Base-by-base conservation (phyloP, 2,888 invertebrate genomes). In the Athalia rosae region DNA sequence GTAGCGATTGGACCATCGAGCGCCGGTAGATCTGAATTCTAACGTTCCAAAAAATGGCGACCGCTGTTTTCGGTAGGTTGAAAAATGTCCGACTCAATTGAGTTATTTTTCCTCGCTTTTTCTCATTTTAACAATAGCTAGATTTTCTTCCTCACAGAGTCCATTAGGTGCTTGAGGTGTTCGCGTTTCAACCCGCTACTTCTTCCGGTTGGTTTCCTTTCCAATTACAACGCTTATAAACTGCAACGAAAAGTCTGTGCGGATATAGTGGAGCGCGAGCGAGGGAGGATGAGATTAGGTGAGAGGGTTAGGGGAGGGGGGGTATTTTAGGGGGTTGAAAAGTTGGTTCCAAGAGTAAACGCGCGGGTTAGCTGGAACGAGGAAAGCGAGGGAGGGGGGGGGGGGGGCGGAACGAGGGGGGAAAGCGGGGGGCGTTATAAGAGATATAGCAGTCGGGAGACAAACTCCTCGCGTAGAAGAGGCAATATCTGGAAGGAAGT, bases 401-500 rank as follows among this genome's bases (percentile, higher is more conserved):
- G 48, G 28, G 61, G 53, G 45, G 61, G 59, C 11, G 15, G 64
- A 59, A 62, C 11, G 56, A n/a, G 50, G 11, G 53, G 53, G 53
- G 9, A 47, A 47, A 74, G 43, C 50, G 76, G 76, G 76, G 66
- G 53, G 53, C 28, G 28, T 28, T 28, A 28, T 28, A 28, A 53
- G 53, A 67, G 41, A 67, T 48, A 50, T 48, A 50, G 53, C 53
- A 53, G 71, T 58, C 58, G 13, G 41, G 71, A 71, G 71, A 71
- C 71, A 71, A 71, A 71, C 71, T 71, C 71, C 13, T 9, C 3
- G 71, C n/a, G 58, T 71, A 58, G 71, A 56, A 71, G 71, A 71
- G 71, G 71, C 71, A 71, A 71, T 71, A 71, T 71, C 71, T 71
- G 58, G 48, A 74, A 59, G 74, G 74, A 74, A 62, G 74, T 74